phyloP scores from a whole-genome alignment of 30 jellyfish, hydroid and myxozoan species.

The Mastigias papua region DNA sequence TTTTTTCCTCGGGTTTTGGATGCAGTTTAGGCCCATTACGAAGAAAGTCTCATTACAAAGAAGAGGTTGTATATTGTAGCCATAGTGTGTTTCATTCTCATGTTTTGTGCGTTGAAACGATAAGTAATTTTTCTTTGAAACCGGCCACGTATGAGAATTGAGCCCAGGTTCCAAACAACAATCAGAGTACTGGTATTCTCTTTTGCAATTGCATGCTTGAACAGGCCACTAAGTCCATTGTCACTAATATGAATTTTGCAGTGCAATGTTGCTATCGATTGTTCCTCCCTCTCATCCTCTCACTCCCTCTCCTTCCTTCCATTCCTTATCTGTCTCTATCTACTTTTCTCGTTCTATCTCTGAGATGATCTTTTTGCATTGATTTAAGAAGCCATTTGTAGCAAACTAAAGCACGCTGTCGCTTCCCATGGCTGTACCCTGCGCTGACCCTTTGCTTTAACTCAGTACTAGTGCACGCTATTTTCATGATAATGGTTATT shows the following conservation, averaged over 20 bases:
- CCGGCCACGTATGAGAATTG: background rate
- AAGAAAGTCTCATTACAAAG: conserved; percentile 39
- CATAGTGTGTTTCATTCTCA: background rate
- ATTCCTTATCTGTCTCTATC: too few relatives aligned
- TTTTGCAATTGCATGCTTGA: background rate
- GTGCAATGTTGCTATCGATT: background rate
- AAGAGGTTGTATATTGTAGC: conserved; percentile 25
- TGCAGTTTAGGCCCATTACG: conserved; percentile 45
- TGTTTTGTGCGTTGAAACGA: background rate
- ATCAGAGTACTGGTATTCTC: background rate
- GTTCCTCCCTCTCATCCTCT: background rate
- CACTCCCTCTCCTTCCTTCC: background rate
- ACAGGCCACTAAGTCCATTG: background rate
- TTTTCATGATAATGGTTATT: too few relatives aligned
- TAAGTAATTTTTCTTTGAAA: background rate
- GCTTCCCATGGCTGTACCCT: too few relatives aligned
- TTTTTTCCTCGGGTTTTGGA: background rate
- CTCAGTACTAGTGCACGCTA: too few relatives aligned
- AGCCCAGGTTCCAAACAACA: background rate
- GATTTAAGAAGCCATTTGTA: too few relatives aligned
- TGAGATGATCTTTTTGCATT: too few relatives aligned
- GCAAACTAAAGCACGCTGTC: too few relatives aligned
- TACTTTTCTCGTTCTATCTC: too few relatives aligned
- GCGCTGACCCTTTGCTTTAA: too few relatives aligned
- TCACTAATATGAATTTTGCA: background rate